phyloP scores from a whole-genome alignment of 2,888 invertebrate genomes.

The Nycteola revayana region DNA sequence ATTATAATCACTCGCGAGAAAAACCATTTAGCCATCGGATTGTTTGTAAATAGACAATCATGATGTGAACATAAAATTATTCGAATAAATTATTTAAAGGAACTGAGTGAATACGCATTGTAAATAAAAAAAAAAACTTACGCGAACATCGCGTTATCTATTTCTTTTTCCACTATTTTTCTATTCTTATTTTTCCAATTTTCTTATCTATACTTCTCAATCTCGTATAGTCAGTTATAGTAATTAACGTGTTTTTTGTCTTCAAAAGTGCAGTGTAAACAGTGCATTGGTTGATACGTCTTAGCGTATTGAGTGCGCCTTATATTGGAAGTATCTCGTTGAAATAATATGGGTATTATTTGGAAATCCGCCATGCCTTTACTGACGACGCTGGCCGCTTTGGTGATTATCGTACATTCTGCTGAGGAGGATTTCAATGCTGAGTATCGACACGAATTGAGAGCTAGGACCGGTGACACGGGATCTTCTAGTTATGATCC shows the following conservation, averaged over 20 bases:
- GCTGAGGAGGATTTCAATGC: constrained; percentile 63
- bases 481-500: constrained; percentile 54
- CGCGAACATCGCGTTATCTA: constrained; percentile 23
- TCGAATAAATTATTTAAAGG: constrained; percentile 20
- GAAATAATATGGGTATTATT: constrained; percentile 72
- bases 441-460: constrained; percentile 51
- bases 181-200: constrained; percentile 43
- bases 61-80: constrained; percentile 56
- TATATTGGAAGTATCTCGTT: constrained; percentile 27
- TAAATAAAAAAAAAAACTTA: constrained; percentile 24
- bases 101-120: constrained; percentile 26
- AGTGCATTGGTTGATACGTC: constrained; percentile 31
- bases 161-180: constrained; percentile 43
- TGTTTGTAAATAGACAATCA: constrained; percentile 54
- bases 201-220: constrained; percentile 28
- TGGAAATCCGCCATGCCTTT: constrained; percentile 65
- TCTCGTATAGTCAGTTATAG: too few relatives aligned
- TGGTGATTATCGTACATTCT: constrained; percentile 73
- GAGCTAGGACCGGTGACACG: constrained; percentile 53
- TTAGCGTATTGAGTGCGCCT: constrained; percentile 34
- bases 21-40: constrained; percentile 41
- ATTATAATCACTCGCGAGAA: constrained; percentile 23
- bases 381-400: constrained; percentile 72
- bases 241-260: neutral
- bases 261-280: constrained; percentile 36